A percentile compares a stretch with the other conserved stretches of the same genome.
Conservation (phyloP, 1,140 invertebrate species). For the Caerostris darwini region DNA sequence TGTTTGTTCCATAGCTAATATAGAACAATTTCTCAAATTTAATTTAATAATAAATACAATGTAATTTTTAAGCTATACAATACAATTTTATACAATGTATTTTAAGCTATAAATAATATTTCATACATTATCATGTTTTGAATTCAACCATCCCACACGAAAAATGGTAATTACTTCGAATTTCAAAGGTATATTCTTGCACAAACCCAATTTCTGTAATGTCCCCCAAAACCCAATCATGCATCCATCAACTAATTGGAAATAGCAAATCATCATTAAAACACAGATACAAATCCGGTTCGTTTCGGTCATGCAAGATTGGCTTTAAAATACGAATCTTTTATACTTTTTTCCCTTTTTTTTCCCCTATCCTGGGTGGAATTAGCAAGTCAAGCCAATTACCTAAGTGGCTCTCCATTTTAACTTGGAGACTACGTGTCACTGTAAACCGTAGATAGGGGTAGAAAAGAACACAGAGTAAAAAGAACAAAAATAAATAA, state of each 20-base stretch:
- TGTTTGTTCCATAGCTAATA: no score
- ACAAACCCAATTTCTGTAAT: neutral
- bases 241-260: neutral
- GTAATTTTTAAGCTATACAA: no score
- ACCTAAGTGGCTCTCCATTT: conserved; percentile 42
- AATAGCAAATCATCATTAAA: neutral
- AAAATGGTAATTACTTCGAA: no score
- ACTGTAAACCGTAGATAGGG: neutral
- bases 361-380: neutral
- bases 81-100: no score
- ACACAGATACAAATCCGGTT: neutral
- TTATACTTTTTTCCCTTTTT: neutral
- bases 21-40: no score
- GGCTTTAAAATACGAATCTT: conserved; percentile 13
- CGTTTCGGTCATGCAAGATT: neutral
- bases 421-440: conserved; percentile 12
- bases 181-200: no score
- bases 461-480: neutral
- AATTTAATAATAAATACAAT: no score
- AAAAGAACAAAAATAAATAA: neutral
- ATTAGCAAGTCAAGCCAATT: conserved; percentile 64
- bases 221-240: neutral
- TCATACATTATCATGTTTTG: no score
- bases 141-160: no score
- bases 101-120: no score